These are phyloP conservation scores for Erithacus rubecula DNA, from an alignment of 2,797 vertebrate genomes.

Conservation along the genomic window DNA sequence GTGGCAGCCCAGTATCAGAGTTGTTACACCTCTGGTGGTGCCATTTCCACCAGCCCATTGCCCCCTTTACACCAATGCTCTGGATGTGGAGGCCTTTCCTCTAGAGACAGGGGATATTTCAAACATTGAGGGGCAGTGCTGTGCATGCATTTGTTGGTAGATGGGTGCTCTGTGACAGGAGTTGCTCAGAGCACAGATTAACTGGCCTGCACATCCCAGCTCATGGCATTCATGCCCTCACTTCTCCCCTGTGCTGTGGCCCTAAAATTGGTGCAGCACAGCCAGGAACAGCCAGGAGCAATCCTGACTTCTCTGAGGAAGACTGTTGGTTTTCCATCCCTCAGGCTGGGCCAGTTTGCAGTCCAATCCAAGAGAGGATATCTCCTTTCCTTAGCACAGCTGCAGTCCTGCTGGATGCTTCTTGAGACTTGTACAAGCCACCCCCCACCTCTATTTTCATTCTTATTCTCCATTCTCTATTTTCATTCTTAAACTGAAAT, in stretches of 20 bases:
- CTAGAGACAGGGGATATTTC: background rate
- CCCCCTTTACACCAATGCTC: background rate
- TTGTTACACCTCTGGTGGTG: fast-evolving
- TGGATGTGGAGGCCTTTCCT: background rate
- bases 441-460: fast-evolving
- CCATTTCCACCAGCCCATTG: background rate
- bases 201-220: background rate
- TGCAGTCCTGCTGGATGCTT: background rate
- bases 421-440: background rate
- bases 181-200: background rate
- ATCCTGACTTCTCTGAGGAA: background rate
- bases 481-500: background rate
- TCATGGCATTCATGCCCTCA: background rate
- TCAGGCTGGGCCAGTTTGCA: background rate
- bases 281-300: background rate
- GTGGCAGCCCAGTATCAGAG: background rate
- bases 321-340: background rate
- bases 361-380: background rate
- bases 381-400: background rate
- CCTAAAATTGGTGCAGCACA: background rate
- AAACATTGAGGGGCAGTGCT: background rate
- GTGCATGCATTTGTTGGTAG: background rate
- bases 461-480: too few species aligned
- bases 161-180: background rate
- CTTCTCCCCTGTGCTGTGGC: background rate